A percentile compares a stretch with the other conserved stretches of the same genome.
These are phyloP conservation scores for Zalophus californianus DNA, from an alignment of 2,797 vertebrate genomes.

Conservation along the genomic window DNA sequence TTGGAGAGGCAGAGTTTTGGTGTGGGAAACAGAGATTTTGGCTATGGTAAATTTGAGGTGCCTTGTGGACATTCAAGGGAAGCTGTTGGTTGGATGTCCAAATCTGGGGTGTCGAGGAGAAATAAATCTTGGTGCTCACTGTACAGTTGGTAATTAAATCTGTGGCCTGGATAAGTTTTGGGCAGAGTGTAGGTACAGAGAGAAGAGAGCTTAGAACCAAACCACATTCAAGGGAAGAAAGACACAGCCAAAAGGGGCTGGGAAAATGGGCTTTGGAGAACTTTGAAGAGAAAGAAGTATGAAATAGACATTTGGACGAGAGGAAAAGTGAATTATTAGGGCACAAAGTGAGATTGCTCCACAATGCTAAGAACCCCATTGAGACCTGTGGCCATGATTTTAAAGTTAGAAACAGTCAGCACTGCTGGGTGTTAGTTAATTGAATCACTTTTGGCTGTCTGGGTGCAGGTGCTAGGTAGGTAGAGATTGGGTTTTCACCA, in stretches of 20 bases:
- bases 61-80: background rate
- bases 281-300: background rate
- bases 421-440: background rate
- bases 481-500: background rate
- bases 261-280: background rate
- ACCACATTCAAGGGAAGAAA: background rate
- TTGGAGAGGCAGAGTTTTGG: background rate
- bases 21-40: background rate
- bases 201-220: background rate
- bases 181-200: background rate
- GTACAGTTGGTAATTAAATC: background rate
- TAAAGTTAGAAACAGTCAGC: background rate
- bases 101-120: background rate
- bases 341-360: background rate
- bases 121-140: background rate
- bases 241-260: background rate
- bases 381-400: background rate
- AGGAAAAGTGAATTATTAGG: background rate
- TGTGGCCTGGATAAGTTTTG: background rate
- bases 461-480: background rate
- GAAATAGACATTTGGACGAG: background rate
- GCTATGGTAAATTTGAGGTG: background rate
- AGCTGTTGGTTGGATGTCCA: background rate
- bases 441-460: background rate
- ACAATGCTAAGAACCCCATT: background rate